Evolutionary conservation across 2,113 vertebrate species (phyloP).

Genomic region (Crypturellus undulatus): DNA sequence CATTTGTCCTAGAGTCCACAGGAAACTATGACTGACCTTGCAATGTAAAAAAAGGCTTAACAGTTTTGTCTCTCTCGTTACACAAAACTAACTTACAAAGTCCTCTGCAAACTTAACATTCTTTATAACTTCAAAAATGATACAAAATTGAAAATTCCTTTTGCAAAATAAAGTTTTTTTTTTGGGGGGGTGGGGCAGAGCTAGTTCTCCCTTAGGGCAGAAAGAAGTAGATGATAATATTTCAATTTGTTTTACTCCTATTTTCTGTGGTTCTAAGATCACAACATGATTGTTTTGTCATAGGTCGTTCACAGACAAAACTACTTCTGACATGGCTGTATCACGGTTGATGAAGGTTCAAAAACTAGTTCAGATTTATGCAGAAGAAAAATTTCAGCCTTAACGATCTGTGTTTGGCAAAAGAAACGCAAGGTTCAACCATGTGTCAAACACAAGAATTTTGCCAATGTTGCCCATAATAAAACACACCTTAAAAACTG

Average conservation of each 20-base stretch:
- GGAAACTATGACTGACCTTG: not conserved
- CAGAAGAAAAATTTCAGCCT: not conserved
- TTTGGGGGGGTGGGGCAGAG: too few relatives aligned
- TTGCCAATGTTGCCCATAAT: not conserved
- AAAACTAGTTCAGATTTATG: not conserved
- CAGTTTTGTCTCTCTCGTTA: not conserved
- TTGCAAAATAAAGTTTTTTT: not conserved
- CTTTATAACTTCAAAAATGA: not conserved
- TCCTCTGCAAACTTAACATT: too few relatives aligned
- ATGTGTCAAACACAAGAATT: not conserved
- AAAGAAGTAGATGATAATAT: not conserved
- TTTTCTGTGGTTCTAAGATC: not conserved
- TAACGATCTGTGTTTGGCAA: not conserved
- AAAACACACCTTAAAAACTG: not conserved
- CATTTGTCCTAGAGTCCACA: not conserved
- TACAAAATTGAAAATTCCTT: not conserved
- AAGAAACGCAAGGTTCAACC: not conserved
- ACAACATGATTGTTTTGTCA: not conserved
- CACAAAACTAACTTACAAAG: not conserved
- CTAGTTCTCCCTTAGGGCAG: not conserved
- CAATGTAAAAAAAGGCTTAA: not conserved
- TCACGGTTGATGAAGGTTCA: not conserved
- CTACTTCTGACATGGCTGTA: not conserved
- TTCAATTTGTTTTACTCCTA: not conserved
- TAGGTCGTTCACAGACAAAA: not conserved